A percentile compares a stretch with the other conserved stretches of the same genome.
phyloP scores from a whole-genome alignment of 1,140 invertebrate genomes.

The Harpegnathos saltator region DNA sequence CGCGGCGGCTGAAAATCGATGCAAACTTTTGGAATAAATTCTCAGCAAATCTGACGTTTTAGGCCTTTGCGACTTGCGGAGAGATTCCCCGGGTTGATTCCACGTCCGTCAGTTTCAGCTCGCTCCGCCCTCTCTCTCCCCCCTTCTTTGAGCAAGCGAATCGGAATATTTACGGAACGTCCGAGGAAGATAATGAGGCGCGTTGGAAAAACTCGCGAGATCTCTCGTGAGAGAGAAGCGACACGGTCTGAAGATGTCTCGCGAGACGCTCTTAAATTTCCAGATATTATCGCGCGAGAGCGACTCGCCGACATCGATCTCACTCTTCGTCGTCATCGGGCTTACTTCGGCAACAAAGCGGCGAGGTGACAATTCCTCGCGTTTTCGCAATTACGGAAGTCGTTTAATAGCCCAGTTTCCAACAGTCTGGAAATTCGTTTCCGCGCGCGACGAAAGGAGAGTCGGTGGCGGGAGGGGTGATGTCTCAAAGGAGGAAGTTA shows the following conservation, averaged over 20 bases:
- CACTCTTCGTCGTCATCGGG: background rate
- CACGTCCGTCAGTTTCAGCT: too few relatives aligned
- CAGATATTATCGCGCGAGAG: constrained; percentile 1
- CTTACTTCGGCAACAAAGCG: constrained; percentile 43
- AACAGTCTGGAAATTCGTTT: constrained; percentile 62
- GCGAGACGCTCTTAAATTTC: background rate
- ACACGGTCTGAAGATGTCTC: background rate
- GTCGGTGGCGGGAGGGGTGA: constrained; percentile 8
- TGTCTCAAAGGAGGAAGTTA: constrained; percentile 61
- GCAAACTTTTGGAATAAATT: too few relatives aligned
- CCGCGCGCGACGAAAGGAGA: constrained; percentile 55
- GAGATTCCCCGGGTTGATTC: too few relatives aligned
- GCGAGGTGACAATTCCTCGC: constrained; percentile 58
- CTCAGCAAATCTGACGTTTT: too few relatives aligned
- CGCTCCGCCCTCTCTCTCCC: too few relatives aligned
- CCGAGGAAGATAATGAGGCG: too few relatives aligned
- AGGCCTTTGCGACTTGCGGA: too few relatives aligned
- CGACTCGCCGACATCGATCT: constrained; percentile 39
- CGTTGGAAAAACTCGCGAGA: too few relatives aligned
- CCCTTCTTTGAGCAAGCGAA: too few relatives aligned
- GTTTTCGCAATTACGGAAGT: constrained; percentile 62
- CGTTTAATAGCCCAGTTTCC: constrained; percentile 65
- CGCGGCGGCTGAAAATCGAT: too few relatives aligned
- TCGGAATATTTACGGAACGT: too few relatives aligned
- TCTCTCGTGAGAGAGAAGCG: background rate